A percentile compares a stretch with the other conserved stretches of the same genome.
phyloP scores from a whole-genome alignment of 2,113 vertebrate genomes.

The Corydoras sp. region DNA sequence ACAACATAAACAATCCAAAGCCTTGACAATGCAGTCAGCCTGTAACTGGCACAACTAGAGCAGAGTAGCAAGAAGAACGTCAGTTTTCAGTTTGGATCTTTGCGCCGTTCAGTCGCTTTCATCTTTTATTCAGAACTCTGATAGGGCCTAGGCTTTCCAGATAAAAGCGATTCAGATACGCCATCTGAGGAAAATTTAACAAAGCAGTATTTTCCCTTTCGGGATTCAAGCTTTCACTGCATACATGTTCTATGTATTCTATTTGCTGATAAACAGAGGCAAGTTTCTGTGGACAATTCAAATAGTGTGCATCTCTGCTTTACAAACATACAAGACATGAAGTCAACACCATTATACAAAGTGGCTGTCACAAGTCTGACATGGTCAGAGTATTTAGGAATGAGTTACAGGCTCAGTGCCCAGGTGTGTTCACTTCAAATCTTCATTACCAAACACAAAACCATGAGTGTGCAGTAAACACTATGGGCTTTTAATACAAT shows the following conservation, averaged over 20 bases:
- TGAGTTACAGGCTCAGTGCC: background rate
- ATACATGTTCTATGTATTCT: background rate
- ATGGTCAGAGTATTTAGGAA: background rate
- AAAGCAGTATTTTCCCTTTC: background rate
- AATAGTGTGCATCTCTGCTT: background rate
- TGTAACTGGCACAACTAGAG: too few relatives aligned
- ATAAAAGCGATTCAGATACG: slow-evolving; percentile 9
- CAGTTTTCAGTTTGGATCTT: slow-evolving; percentile 9
- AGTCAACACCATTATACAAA: background rate
- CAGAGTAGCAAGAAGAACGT: background rate
- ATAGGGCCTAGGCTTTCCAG: slow-evolving; percentile 23
- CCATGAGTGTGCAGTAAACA: slow-evolving; percentile 47
- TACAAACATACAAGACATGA: background rate
- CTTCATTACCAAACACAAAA: slow-evolving; percentile 16
- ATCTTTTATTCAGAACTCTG: slow-evolving; percentile 56
- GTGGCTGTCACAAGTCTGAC: background rate
- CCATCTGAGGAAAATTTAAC: slow-evolving; percentile 16
- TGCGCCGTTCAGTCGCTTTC: slow-evolving; percentile 29
- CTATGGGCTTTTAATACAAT: slow-evolving; percentile 37
- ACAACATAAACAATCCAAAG: too few relatives aligned
- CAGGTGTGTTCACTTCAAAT: slow-evolving; percentile 9
- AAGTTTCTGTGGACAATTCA: background rate
- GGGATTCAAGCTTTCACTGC: background rate
- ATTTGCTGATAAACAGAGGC: background rate
- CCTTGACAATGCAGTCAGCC: background rate